Conservation (phyloP, 2,888 invertebrate species). For the Ochropacha duplaris region DNA sequence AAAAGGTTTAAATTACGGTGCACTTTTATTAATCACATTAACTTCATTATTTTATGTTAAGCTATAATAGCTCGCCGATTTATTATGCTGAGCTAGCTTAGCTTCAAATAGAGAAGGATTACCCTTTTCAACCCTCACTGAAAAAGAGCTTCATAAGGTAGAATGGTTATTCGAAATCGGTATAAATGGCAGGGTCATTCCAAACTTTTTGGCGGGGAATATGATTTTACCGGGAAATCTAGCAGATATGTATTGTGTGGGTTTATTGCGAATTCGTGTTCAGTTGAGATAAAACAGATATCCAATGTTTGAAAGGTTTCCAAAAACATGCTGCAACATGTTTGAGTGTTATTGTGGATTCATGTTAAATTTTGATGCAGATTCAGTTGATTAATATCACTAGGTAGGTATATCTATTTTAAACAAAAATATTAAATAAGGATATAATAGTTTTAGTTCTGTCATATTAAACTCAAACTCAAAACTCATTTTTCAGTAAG, state of each 20-base stretch:
- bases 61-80: neutral
- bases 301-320: too few relatives aligned
- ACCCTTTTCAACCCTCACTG: neutral
- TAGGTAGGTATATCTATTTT: too few relatives aligned
- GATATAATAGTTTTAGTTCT: too few relatives aligned
- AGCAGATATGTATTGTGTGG: neutral
- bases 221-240: neutral
- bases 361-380: too few relatives aligned
- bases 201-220: neutral
- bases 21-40: constrained; percentile 4
- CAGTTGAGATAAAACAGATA: too few relatives aligned
- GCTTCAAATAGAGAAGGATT: neutral
- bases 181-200: neutral
- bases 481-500: too few relatives aligned
- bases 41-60: neutral
- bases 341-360: too few relatives aligned
- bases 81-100: neutral
- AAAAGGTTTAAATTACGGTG: constrained; percentile 6
- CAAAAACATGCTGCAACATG: too few relatives aligned
- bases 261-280: too few relatives aligned
- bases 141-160: neutral
- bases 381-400: too few relatives aligned
- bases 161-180: neutral
- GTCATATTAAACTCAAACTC: too few relatives aligned
- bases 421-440: too few relatives aligned